Evolutionary conservation across 2,797 vertebrate species (phyloP).

Genomic region (Cuculus canorus): DNA sequence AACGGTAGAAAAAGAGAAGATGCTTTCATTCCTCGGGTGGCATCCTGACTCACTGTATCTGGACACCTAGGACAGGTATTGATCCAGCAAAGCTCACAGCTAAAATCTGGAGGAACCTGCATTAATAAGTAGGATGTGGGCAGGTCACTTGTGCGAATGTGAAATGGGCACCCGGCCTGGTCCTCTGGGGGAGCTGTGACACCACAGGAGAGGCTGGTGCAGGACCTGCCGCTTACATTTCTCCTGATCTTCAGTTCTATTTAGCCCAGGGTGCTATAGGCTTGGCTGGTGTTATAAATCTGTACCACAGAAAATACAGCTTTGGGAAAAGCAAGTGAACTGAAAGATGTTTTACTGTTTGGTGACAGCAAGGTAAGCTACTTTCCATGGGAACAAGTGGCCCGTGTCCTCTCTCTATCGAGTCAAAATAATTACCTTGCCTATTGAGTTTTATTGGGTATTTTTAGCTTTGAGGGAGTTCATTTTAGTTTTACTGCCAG

Average conservation of each 20-base stretch:
- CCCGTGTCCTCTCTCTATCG: neutral
- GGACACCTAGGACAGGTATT: rapidly evolving
- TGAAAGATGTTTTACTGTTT: neutral
- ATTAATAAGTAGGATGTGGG: rapidly evolving
- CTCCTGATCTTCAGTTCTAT: neutral
- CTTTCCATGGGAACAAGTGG: neutral
- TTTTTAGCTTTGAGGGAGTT: conserved; percentile 41
- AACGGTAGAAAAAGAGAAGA: neutral
- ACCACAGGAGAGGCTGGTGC: neutral
- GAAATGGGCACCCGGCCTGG: neutral
- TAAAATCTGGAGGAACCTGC: neutral
- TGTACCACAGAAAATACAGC: rapidly evolving
- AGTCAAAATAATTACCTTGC: conserved; percentile 5
- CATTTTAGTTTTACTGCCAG: conserved; percentile 23
- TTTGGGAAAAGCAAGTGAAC: neutral
- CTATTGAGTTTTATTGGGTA: neutral
- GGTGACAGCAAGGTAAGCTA: neutral
- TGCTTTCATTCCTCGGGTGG: neutral
- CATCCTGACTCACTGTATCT: neutral
- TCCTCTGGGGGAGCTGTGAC: conserved; percentile 51
- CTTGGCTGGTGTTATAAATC: neutral
- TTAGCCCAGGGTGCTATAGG: neutral
- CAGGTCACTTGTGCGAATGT: neutral
- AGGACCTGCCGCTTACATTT: neutral
- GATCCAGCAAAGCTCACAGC: neutral